Conservation (phyloP, 37 sponge, comb jelly and placozoan species). For the Geodia barretti region DNA sequence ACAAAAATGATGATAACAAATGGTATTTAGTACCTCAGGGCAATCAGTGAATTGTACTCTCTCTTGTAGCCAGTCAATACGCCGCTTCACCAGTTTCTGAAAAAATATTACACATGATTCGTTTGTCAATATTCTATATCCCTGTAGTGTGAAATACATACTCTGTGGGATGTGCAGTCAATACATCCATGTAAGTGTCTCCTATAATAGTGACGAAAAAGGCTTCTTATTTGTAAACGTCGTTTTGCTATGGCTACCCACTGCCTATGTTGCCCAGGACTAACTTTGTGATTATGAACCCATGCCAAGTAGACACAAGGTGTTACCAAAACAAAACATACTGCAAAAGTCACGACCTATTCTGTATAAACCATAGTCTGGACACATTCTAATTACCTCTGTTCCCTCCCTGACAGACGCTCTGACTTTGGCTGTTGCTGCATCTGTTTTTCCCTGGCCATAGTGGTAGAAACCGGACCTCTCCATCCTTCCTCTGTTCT, state of each 20-base stretch:
- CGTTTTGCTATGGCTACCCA: not conserved
- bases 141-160: too few species aligned
- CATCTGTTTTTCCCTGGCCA: not conserved
- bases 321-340: too few species aligned
- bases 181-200: too few species aligned
- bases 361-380: too few species aligned
- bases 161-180: too few species aligned
- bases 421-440: not conserved
- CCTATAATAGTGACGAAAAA: too few species aligned
- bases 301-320: too few species aligned
- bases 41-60: slow-evolving; percentile 29
- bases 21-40: slow-evolving; percentile 26
- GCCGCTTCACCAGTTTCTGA: slow-evolving; percentile 34
- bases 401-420: not conserved
- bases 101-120: too few species aligned
- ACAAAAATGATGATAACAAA: too few species aligned
- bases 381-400: not conserved
- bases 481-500: not conserved
- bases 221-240: not conserved
- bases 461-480: not conserved
- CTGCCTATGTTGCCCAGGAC: not conserved
- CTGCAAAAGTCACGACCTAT: too few species aligned
- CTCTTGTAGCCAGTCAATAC: slow-evolving; percentile 50
- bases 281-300: not conserved
- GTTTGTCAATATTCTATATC: too few species aligned